A percentile compares a stretch with the other conserved stretches of the same genome.
Conservation (phyloP, 2,888 invertebrate species). For the Spisula solida region DNA sequence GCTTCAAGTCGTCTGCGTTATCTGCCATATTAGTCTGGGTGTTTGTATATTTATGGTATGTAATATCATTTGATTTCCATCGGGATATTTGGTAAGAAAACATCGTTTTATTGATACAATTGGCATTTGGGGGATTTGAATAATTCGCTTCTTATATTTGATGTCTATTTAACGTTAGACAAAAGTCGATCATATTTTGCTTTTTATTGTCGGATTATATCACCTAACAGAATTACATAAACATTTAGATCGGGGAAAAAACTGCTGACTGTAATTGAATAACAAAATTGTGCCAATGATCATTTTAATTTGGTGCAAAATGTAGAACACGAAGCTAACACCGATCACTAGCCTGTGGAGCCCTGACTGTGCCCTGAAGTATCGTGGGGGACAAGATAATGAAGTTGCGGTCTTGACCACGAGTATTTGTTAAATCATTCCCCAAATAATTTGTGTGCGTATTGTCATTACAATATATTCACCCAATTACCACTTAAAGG, state of each 20-base stretch:
- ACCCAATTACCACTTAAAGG: constrained; percentile 62
- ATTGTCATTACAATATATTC: constrained; percentile 41
- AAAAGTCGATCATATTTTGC: not conserved
- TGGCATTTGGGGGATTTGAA: not conserved
- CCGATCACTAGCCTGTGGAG: not conserved
- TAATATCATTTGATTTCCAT: constrained; percentile 23
- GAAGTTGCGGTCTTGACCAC: constrained; percentile 42
- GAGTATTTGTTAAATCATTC: constrained; percentile 51
- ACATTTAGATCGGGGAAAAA: not conserved
- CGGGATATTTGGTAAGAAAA: not conserved
- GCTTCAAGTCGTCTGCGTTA: constrained; percentile 23
- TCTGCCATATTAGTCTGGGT: constrained; percentile 16
- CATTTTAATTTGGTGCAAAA: not conserved
- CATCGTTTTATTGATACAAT: not conserved
- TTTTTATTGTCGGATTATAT: not conserved
- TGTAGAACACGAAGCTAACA: not conserved
- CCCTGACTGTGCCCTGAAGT: constrained; percentile 25
- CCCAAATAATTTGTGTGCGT: constrained; percentile 11
- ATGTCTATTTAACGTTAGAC: not conserved
- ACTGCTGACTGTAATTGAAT: not conserved
- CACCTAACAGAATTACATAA: not conserved
- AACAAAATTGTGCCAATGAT: not conserved
- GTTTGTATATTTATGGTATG: constrained; percentile 21
- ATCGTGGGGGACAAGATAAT: constrained; percentile 21
- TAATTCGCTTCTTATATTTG: not conserved